Conservation (phyloP, 2,113 vertebrate genomes). For the Pygoscelis adeliae region DNA sequence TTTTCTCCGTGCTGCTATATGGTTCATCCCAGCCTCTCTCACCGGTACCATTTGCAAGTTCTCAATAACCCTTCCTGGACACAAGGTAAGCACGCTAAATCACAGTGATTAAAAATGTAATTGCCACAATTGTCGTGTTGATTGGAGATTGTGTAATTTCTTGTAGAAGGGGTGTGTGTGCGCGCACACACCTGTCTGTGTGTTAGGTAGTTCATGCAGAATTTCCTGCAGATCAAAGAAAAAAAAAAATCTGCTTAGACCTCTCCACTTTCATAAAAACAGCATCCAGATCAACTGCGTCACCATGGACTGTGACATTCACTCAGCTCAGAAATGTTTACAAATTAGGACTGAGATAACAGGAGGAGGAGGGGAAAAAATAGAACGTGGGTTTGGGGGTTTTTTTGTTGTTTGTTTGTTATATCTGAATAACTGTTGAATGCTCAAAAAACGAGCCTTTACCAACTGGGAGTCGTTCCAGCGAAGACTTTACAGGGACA, state of each 20-base stretch:
- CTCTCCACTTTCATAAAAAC: not conserved
- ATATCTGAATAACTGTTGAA: conserved; percentile 20
- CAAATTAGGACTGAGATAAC: conserved; percentile 32
- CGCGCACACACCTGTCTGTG: rapidly evolving
- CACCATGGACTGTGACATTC: not conserved
- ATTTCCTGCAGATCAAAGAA: conserved; percentile 6
- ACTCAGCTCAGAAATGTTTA: conserved; percentile 21
- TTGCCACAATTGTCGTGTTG: not conserved
- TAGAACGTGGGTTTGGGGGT: not conserved
- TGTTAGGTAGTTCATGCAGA: not conserved
- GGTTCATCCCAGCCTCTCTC: not conserved
- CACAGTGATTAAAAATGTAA: rapidly evolving
- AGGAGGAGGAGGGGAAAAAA: not conserved
- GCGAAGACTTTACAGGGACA: not conserved
- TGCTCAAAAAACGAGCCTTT: not conserved
- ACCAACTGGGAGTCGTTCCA: not conserved
- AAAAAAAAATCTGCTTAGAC: not conserved
- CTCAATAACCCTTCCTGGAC: not conserved
- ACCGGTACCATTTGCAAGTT: rapidly evolving
- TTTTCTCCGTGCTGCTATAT: rapidly evolving
- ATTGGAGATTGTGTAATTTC: not conserved
- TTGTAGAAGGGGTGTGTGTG: not conserved
- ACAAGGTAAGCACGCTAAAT: rapidly evolving
- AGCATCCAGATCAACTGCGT: not conserved
- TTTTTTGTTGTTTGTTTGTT: not conserved